phyloP scores from a whole-genome alignment of 2,113 vertebrate genomes.

The Mesembrinibis cayennensis region DNA sequence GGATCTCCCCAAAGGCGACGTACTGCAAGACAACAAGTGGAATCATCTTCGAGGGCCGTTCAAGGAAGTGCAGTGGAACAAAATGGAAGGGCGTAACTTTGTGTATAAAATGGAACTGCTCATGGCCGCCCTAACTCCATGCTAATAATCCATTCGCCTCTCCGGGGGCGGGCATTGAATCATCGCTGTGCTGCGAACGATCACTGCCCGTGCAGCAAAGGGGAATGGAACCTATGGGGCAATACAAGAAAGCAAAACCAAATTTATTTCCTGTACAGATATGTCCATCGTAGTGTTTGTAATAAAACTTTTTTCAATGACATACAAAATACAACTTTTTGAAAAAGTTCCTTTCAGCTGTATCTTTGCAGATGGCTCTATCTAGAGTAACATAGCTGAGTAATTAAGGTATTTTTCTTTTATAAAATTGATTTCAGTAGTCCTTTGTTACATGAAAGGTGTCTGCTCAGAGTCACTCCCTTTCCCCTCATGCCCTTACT shows the following conservation, averaged over 20 bases:
- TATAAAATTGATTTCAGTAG: background rate
- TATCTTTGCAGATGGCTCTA: background rate
- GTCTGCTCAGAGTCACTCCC: background rate
- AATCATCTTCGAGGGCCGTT: slow-evolving; percentile 89
- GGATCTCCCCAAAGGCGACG: slow-evolving; percentile 90
- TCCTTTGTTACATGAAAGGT: background rate
- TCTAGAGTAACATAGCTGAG: background rate
- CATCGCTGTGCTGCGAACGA: background rate
- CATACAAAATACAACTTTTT: background rate
- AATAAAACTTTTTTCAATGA: background rate
- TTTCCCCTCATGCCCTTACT: fast-evolving
- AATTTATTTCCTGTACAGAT: background rate
- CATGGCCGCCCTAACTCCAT: slow-evolving; percentile 93
- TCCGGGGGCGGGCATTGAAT: background rate
- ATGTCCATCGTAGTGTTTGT: background rate
- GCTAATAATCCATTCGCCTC: slow-evolving; percentile 39
- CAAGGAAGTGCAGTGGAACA: slow-evolving; percentile 94
- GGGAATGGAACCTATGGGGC: background rate
- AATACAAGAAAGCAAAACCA: background rate
- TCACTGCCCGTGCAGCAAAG: background rate
- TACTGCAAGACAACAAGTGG: slow-evolving; percentile 93
- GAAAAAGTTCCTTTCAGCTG: background rate
- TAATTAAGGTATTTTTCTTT: background rate
- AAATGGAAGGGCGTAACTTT: slow-evolving; percentile 97
- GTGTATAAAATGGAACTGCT: slow-evolving; percentile 99